These are phyloP conservation scores for Onychomys arenicola DNA, from an alignment of 2,797 vertebrate genomes.

Conservation along the genomic window DNA sequence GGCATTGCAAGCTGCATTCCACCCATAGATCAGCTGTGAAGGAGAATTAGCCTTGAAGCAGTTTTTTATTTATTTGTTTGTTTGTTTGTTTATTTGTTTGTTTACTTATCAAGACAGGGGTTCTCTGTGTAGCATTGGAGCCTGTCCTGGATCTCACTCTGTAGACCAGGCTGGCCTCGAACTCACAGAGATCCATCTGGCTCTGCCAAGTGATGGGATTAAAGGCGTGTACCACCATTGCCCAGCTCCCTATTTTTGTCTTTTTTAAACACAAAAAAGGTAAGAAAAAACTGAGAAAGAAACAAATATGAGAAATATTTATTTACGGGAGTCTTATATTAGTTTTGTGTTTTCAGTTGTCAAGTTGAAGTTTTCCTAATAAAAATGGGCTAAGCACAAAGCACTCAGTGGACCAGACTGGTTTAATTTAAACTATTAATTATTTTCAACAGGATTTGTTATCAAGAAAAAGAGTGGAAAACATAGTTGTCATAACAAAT, in stretches of 20 bases:
- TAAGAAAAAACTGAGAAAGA: background rate
- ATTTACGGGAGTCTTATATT: background rate
- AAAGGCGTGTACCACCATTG: too few relatives aligned
- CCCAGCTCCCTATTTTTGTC: background rate
- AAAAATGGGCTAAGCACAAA: conserved; percentile 38
- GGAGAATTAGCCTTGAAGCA: background rate
- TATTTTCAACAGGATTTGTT: conserved; percentile 39
- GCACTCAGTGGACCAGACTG: background rate
- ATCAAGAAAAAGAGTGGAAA: background rate
- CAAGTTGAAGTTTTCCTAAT: conserved; percentile 56
- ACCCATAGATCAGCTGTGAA: background rate
- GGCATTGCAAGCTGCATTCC: background rate
- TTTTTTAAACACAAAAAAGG: background rate
- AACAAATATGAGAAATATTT: background rate
- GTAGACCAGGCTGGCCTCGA: too few relatives aligned
- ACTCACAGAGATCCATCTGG: too few relatives aligned
- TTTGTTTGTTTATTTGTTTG: background rate
- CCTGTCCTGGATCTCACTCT: too few relatives aligned
- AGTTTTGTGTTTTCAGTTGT: background rate
- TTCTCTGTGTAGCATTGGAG: too few relatives aligned
- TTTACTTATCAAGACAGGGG: too few relatives aligned
- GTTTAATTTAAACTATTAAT: conserved; percentile 1
- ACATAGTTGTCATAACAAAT: background rate
- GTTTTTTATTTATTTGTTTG: background rate
- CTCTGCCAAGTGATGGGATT: too few relatives aligned